phyloP scores from a whole-genome alignment of 2,888 invertebrate species.

The Pheosia gnoma region DNA sequence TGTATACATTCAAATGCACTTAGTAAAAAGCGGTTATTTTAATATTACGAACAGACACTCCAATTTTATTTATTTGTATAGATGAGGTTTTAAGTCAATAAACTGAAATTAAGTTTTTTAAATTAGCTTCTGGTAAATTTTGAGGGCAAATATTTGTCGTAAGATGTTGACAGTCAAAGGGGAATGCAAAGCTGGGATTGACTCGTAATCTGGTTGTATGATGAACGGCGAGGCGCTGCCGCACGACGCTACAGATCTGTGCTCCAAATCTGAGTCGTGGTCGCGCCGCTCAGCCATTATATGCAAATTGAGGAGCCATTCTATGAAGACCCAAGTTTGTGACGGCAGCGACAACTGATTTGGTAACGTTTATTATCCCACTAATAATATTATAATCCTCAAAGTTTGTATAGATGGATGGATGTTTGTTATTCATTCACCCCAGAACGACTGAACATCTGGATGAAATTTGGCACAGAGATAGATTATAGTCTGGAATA shows the following conservation, averaged over 20 bases:
- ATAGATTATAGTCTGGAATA: no score
- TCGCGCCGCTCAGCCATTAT: constrained; percentile 70
- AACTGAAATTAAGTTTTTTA: constrained; percentile 48
- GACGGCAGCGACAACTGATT: constrained; percentile 57
- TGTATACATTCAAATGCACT: no score
- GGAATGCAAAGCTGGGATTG: constrained; percentile 47
- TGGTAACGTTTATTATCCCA: constrained; percentile 9
- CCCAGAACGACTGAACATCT: no score
- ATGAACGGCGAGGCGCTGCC: constrained; percentile 54
- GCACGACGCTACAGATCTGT: constrained; percentile 66
- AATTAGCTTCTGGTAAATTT: constrained; percentile 37
- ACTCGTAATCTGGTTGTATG: constrained; percentile 56
- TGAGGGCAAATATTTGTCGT: constrained; percentile 41
- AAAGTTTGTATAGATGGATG: no score
- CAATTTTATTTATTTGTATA: no score
- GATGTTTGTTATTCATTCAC: no score
- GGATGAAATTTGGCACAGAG: no score
- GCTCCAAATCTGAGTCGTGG: constrained; percentile 76
- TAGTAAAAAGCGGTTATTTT: no score
- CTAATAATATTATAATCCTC: no score
- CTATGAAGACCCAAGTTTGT: constrained; percentile 55
- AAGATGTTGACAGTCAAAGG: constrained; percentile 16
- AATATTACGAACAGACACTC: no score
- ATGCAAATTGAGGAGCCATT: constrained; percentile 69
- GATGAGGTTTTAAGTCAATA: no score